phyloP scores from a whole-genome alignment of 2,888 invertebrate genomes.

The Euclidia mi region DNA sequence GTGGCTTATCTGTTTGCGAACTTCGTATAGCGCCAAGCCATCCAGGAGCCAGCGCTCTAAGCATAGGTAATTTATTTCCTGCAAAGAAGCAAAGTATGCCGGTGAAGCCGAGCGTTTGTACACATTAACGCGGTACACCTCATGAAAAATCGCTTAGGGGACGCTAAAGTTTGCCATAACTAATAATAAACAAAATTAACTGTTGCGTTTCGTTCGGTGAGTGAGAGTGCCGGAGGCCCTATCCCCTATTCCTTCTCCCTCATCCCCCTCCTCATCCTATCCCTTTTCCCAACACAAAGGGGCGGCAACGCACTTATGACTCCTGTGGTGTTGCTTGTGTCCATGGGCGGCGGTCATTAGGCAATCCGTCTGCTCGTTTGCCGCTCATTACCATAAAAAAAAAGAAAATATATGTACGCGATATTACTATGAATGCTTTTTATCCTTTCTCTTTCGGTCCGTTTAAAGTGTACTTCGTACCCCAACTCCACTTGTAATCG shows the following conservation, averaged over 20 bases:
- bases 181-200: no score
- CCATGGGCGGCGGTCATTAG: no score
- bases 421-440: constrained; percentile 56
- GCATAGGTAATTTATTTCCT: constrained; percentile 86
- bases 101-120: constrained; percentile 83
- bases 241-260: no score
- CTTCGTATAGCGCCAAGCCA: constrained; percentile 70
- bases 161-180: constrained; percentile 72
- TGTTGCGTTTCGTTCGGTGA: no score
- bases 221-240: no score
- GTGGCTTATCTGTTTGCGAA: constrained; percentile 75
- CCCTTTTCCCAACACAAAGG: no score
- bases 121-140: constrained; percentile 87
- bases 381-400: no score
- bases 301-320: no score
- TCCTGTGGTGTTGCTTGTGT: no score
- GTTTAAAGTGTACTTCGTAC: constrained; percentile 51
- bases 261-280: no score
- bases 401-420: constrained; percentile 49
- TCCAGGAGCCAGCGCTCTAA: constrained; percentile 67
- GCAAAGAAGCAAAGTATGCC: constrained; percentile 85
- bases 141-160: constrained; percentile 89
- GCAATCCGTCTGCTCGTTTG: no score
- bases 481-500: constrained; percentile 11
- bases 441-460: constrained; percentile 49